Conservation (phyloP, 2,888 invertebrate genomes). For the Drosophila neonasuta region DNA sequence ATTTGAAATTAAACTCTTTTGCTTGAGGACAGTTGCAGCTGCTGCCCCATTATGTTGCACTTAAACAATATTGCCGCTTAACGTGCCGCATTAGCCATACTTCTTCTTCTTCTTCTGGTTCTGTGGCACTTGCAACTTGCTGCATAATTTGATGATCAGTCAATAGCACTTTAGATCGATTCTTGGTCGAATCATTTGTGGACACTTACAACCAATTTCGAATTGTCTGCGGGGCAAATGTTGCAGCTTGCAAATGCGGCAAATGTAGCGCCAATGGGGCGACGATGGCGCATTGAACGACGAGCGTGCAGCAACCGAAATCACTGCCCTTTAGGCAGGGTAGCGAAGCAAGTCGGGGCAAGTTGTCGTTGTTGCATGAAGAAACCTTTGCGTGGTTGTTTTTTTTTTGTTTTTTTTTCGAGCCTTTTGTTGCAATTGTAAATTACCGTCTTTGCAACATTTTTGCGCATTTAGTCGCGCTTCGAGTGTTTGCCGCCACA, state of each 20-base stretch:
- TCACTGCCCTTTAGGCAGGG: slow-evolving; percentile 63
- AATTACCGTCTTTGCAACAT: slow-evolving; percentile 76
- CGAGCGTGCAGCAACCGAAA: slow-evolving; percentile 39
- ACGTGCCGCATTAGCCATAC: slow-evolving; percentile 4
- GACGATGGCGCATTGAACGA: slow-evolving; percentile 5
- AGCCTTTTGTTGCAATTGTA: slow-evolving; percentile 68
- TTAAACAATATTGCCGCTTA: slow-evolving; percentile 7
- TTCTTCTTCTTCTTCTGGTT: background rate
- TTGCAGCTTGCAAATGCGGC: slow-evolving; percentile 19
- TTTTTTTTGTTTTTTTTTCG: background rate
- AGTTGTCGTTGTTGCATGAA: slow-evolving; percentile 5
- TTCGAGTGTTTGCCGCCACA: slow-evolving; percentile 73
- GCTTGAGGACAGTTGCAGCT: background rate
- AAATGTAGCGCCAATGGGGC: slow-evolving; percentile 8
- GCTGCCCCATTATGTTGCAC: background rate
- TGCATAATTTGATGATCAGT: slow-evolving; percentile 10
- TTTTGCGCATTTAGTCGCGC: slow-evolving; percentile 78
- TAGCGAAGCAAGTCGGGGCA: slow-evolving; percentile 42
- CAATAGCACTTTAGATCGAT: slow-evolving; percentile 4
- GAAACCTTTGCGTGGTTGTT: background rate
- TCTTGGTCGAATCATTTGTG: slow-evolving; percentile 26
- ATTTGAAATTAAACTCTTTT: background rate
- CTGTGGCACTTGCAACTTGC: background rate
- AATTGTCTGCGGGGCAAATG: slow-evolving; percentile 24
- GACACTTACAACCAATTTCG: slow-evolving; percentile 43